Conservation (phyloP, 1,140 invertebrate species). For the Drosophila oshimai region DNA sequence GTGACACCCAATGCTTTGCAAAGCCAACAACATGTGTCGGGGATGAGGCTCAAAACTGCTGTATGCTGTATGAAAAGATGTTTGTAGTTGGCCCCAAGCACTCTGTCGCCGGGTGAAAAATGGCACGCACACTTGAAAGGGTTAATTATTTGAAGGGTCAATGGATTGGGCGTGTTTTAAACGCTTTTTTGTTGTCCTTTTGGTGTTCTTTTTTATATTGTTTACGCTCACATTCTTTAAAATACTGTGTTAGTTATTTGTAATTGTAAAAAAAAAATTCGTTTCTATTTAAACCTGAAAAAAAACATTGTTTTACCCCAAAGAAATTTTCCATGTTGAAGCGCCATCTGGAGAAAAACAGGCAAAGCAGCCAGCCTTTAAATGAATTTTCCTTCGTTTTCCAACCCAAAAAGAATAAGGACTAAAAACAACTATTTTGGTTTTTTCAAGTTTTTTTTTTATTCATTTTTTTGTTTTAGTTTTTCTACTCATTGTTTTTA, state of each 20-base stretch:
- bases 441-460: slow-evolving; percentile 77
- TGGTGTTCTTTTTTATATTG: not conserved
- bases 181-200: slow-evolving; percentile 11
- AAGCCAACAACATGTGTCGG: slow-evolving; percentile 37
- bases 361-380: not conserved
- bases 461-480: slow-evolving; percentile 80
- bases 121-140: slow-evolving; percentile 39
- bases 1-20: slow-evolving; percentile 54
- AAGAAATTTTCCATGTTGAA: not conserved
- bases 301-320: not conserved
- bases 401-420: not conserved
- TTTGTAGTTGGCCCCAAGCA: slow-evolving; percentile 16
- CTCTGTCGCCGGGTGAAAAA: slow-evolving; percentile 53
- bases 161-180: slow-evolving; percentile 20
- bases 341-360: not conserved
- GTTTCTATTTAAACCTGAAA: no score
- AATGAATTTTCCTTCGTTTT: not conserved
- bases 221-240: no score
- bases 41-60: slow-evolving; percentile 15
- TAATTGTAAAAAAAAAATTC: no score
- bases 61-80: not conserved
- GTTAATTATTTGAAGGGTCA: slow-evolving; percentile 67
- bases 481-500: slow-evolving; percentile 81
- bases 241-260: no score
- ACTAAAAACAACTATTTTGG: slow-evolving; percentile 7